Base-by-base conservation (phyloP, 2,888 invertebrate genomes). In the Nomada fabriciana region DNA sequence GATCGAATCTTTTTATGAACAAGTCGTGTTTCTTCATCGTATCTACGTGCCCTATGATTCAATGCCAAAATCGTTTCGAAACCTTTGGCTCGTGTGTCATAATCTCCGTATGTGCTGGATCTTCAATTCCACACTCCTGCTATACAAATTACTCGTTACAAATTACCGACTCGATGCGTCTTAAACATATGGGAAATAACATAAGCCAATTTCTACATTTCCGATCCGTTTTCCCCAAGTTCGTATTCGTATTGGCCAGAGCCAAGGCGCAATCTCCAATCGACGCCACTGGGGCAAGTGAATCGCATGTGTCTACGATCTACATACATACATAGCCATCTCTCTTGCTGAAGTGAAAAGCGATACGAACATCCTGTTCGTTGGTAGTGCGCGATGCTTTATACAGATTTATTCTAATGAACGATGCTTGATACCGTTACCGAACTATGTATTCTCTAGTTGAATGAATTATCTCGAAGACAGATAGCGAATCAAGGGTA, bases 61-160 rank as follows among this genome's bases (percentile, higher is more conserved):
- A 91, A 91, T 91, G 89, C 86, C 89, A 89, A 89, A 91, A 90
- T 88, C 79, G 72, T 91, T 91, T 90, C 91, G 85, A 91, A 91
- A 91, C 82, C 84, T 80, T 82, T 74, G 71, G 76, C 69, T 47
- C 61, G 63, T 20, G 69, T 91, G 88, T 89, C 86, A 89, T 76
- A 86, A 87, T 63, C 42, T 43, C 61, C 55, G 74, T 80, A 73
- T 29, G 70, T 82, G 60, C 77, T 74, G 71, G 69, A 76, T 81
- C 63, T 78, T 64, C 55, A 82, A 76, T 80, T 80, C 83, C 75
- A 68, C 50, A 25, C 80, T 80, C 68, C 53, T 80, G 63, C 72
- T 67, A 20, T 52, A 57, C 23, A 53, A 53, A 20, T n/a, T n/a
- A 60, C 60, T 61, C 57, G 36, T 70, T 59, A 69, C 25, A 25